Evolutionary conservation across 2,113 vertebrate genomes (phyloP).

Genomic region (Sylvilagus bachmani): DNA sequence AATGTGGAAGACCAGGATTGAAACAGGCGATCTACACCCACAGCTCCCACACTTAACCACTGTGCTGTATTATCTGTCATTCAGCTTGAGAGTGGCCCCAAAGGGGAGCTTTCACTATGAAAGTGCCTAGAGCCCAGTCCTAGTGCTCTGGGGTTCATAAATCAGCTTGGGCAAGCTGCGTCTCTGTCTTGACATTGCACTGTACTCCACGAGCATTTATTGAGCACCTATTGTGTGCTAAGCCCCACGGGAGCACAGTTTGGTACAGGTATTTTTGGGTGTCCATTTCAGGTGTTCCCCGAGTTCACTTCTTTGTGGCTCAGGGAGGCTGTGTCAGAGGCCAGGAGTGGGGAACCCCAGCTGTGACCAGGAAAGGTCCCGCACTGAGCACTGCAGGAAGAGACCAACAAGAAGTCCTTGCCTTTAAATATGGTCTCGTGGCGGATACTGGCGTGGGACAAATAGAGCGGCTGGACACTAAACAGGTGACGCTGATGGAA

Average conservation of each 20-base stretch:
- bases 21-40: background rate
- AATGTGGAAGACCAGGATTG: background rate
- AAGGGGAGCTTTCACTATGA: background rate
- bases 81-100: background rate
- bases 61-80: background rate
- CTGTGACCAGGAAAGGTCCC: background rate
- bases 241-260: rapidly evolving
- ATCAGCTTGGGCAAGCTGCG: background rate
- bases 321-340: background rate
- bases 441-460: background rate
- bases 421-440: background rate
- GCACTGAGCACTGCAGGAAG: background rate
- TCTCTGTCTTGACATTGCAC: background rate
- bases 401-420: background rate
- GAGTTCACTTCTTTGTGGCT: background rate
- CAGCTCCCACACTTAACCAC: background rate
- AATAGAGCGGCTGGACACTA: background rate
- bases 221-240: background rate
- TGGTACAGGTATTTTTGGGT: background rate
- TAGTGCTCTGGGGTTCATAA: background rate
- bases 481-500: background rate
- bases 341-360: background rate
- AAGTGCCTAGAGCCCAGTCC: background rate
- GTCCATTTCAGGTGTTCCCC: background rate
- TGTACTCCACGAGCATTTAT: background rate